A percentile compares a stretch with the other conserved stretches of the same genome.
phyloP scores from a whole-genome alignment of 2,113 vertebrate species.

The Amphiprion percula region DNA sequence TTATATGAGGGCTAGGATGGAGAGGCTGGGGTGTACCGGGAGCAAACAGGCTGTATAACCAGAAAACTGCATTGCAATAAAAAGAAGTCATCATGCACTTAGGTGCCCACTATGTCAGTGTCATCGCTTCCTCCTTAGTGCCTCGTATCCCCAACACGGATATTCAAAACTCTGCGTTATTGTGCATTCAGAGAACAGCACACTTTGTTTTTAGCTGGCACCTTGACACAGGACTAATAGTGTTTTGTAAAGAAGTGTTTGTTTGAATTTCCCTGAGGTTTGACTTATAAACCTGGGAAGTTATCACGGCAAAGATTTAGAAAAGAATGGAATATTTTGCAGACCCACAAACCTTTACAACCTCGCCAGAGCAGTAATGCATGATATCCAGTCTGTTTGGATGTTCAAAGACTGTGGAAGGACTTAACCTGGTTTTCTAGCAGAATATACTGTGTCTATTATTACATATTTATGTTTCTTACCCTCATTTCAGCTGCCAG shows the following conservation, averaged over 20 bases:
- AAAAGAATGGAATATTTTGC: slow-evolving; percentile 7
- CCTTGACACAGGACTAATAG: slow-evolving; percentile 7
- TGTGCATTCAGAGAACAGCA: slow-evolving; percentile 10
- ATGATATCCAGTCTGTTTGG: slow-evolving; percentile 2
- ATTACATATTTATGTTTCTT: slow-evolving; percentile 4
- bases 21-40: slow-evolving; percentile 28
- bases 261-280: not conserved
- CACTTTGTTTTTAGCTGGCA: slow-evolving; percentile 25
- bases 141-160: slow-evolving; percentile 11
- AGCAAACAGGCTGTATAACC: slow-evolving; percentile 23
- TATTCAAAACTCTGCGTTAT: not conserved
- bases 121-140: slow-evolving; percentile 30
- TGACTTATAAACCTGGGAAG: slow-evolving; percentile 5
- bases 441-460: slow-evolving; percentile 1
- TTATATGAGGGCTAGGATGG: slow-evolving; percentile 38
- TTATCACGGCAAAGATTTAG: not conserved
- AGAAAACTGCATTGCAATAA: slow-evolving; percentile 41
- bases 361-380: not conserved
- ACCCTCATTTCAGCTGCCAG: slow-evolving; percentile 1
- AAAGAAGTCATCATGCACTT: slow-evolving; percentile 47
- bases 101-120: slow-evolving; percentile 43
- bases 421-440: not conserved
- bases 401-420: slow-evolving; percentile 4
- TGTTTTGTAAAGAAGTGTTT: slow-evolving; percentile 36
- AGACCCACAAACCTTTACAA: slow-evolving; percentile 8